Base-by-base conservation (phyloP, 1,140 invertebrate genomes). In the Coenobita brevimanus region DNA sequence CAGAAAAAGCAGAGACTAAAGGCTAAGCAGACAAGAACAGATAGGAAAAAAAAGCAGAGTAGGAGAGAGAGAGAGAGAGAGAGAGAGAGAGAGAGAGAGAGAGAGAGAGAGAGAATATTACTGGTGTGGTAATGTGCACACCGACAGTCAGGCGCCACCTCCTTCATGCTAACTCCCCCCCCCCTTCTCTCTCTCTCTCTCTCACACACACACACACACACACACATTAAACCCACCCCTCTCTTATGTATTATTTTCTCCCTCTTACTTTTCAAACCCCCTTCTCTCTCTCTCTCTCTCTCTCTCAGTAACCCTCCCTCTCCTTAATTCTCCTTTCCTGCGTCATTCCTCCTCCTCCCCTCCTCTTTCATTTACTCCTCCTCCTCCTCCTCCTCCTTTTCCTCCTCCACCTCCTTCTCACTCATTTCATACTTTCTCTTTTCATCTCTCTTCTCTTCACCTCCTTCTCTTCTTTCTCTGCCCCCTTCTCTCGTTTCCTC, bases 21-120 rank as follows among this genome's bases (percentile, higher is more conserved):
- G n/a, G n/a, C n/a, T n/a, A n/a, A n/a, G n/a, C n/a, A n/a, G n/a
- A n/a, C n/a, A n/a, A n/a, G n/a, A n/a, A n/a, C n/a, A n/a, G n/a
- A n/a, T n/a, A n/a, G n/a, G n/a, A n/a, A n/a, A n/a, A n/a, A n/a
- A n/a, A n/a, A n/a, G n/a, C n/a, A 69, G 13, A 1, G 64, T 1
- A 69, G 13, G 27, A 43, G 1, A 1, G 71, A 36, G n/a, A 36
- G 24, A 75, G 71, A 36, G n/a, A 38, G 71, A 38, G 71, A 75
- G 71, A 38, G n/a, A 38, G 71, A 36, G 71, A 38, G n/a, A 38
- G 71, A 62, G 54, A 15, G 0, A 60, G 15, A 64, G 57, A 33
- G 54, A 64, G 79, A 64, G 79, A 64, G 57, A 38, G 33, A 67
- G 57, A 38, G 57, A 46, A 62, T 43, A 46, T 64, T 30, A n/a